These are phyloP conservation scores for Steinernema feltiae DNA, from an alignment of 1,140 invertebrate genomes.

Conservation along the genomic window DNA sequence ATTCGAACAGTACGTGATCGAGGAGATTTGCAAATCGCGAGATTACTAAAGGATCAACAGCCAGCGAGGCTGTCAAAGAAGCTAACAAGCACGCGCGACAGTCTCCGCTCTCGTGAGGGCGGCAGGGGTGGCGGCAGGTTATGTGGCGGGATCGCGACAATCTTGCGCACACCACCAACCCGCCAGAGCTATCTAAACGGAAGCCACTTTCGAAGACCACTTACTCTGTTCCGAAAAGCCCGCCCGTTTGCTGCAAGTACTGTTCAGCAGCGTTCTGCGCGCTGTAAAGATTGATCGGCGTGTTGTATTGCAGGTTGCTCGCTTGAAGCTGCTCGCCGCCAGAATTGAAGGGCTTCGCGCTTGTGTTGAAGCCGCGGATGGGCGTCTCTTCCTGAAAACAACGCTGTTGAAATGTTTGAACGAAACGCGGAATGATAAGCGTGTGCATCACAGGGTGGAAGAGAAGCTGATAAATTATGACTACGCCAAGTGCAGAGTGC, in stretches of 20 bases:
- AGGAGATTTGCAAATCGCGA: no score
- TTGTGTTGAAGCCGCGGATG: conserved; percentile 36
- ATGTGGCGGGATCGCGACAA: conserved; percentile 3
- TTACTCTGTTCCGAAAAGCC: conserved; percentile 25
- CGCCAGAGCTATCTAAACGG: neutral
- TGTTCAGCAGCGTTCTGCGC: conserved; percentile 35
- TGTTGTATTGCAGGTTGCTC: conserved; percentile 28
- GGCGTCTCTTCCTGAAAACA: conserved; percentile 23
- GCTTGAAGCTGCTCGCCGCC: neutral
- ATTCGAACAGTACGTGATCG: no score
- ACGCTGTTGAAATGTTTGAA: no score
- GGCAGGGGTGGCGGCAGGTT: neutral
- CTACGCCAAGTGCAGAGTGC: neutral
- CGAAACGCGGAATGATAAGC: no score
- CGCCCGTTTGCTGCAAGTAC: conserved; percentile 37
- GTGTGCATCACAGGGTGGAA: no score
- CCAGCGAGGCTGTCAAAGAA: neutral
- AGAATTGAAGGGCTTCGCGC: conserved; percentile 29
- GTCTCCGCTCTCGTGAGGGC: neutral
- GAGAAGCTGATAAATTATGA: neutral
- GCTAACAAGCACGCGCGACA: neutral
- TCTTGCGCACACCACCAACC: neutral
- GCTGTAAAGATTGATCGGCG: conserved; percentile 33
- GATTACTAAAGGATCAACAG: neutral
- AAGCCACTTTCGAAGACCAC: conserved; percentile 1